Conservation (phyloP, 2,113 vertebrate species). For the Tangachromis dhanisi region DNA sequence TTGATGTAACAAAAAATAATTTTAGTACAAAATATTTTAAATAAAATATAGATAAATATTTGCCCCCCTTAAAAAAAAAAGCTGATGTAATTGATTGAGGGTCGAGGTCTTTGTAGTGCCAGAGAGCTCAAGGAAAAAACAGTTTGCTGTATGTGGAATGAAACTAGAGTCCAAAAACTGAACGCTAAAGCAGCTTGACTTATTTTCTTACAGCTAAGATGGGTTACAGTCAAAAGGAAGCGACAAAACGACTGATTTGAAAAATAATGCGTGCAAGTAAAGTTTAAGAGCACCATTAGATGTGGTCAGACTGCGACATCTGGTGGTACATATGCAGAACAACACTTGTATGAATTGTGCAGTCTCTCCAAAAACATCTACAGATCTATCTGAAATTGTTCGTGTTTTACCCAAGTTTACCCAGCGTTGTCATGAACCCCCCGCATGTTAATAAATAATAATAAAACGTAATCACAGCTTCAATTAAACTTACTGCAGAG, state of each 20-base stretch:
- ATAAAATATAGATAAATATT: neutral
- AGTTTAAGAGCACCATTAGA: neutral
- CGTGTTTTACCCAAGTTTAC: neutral
- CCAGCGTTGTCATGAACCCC: neutral
- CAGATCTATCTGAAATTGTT: neutral
- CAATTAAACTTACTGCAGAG: neutral
- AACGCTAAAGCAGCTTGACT: neutral
- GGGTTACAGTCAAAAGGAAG: neutral
- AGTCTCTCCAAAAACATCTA: neutral
- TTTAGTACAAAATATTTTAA: neutral
- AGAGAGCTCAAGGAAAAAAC: neutral
- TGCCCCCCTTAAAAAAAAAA: neutral
- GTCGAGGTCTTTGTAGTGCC: neutral
- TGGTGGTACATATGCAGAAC: neutral
- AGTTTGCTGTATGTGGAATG: neutral
- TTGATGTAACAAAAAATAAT: neutral
- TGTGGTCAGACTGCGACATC: neutral
- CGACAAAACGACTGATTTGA: neutral
- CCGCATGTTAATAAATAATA: neutral
- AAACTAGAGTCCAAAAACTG: neutral
- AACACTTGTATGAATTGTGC: neutral
- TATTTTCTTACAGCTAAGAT: neutral
- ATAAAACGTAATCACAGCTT: neutral
- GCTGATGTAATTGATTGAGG: neutral
- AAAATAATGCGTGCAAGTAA: neutral